A percentile compares a stretch with the other conserved stretches of the same genome.
Evolutionary conservation across 2,797 vertebrate genomes (phyloP).

Genomic region (Eleutherodactylus coqui): DNA sequence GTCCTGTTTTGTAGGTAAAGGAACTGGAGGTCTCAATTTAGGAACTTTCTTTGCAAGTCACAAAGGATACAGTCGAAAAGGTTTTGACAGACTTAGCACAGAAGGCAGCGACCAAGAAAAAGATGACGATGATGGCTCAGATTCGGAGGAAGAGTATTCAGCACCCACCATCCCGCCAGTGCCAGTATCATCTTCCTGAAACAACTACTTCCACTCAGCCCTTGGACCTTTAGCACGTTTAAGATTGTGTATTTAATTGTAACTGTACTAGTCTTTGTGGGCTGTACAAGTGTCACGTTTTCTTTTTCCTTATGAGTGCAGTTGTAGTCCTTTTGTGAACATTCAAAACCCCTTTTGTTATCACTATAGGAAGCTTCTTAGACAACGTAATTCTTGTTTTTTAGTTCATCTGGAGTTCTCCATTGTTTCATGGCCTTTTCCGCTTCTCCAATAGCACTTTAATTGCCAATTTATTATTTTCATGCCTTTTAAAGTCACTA

Average conservation of each 20-base stretch:
- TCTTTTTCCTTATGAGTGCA: constrained; percentile 70
- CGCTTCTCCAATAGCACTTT: constrained; percentile 75
- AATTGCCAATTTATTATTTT: constrained; percentile 80
- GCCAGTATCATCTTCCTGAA: constrained; percentile 74
- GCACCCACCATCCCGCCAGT: constrained; percentile 77
- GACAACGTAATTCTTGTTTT: constrained; percentile 70
- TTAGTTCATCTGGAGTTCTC: constrained; percentile 69
- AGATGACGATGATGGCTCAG: constrained; percentile 89
- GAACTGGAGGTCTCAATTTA: constrained; percentile 86
- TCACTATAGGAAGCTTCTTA: constrained; percentile 67
- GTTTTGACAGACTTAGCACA: constrained; percentile 94
- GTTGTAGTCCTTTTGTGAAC: constrained; percentile 71
- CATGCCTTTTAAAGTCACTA: constrained; percentile 90
- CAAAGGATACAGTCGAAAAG: constrained; percentile 92
- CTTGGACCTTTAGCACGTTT: constrained; percentile 77
- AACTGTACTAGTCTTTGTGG: constrained; percentile 84
- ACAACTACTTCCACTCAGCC: constrained; percentile 60
- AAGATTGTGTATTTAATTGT: constrained; percentile 85
- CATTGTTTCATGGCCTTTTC: constrained; percentile 74
- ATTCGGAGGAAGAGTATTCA: constrained; percentile 94
- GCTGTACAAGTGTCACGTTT: constrained; percentile 77
- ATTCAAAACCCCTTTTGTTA: constrained; percentile 69
- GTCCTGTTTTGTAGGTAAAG: constrained; percentile 80
- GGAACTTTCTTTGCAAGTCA: constrained; percentile 94
- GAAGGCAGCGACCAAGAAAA: constrained; percentile 97